Base-by-base conservation (phyloP, 92 coral and sea anemone species). In the Muricea muricata region DNA sequence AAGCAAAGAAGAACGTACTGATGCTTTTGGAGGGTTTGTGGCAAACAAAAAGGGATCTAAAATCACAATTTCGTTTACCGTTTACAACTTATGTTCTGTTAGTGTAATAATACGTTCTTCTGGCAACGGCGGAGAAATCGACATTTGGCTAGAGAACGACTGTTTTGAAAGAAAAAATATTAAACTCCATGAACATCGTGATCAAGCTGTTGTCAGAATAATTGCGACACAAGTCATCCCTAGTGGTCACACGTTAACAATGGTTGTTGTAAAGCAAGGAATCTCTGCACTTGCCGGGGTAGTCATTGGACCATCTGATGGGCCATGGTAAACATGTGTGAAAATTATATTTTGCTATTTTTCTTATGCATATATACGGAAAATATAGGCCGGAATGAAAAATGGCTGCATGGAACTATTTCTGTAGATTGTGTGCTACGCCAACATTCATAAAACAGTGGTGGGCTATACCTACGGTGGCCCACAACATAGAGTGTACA, bases 231-330 rank as follows among this genome's bases (percentile, higher is more conserved):
- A 85, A 33, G 86, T 89, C 20, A 18, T 46, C 29, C 86, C 88
- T 21, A 91, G 94, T 6, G 33, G 50, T 56, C 94, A 86, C 35
- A 73, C 71, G 3, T 47, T 91, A 52, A 89, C 84, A 9, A 81
- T 89, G 31, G 57, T 75, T 63, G 81, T 80, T 35, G 81, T 89
- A 45, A 60, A 84, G 68, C 9, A 80, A 15, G 94, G 94, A 34
- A 58, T 67, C 66, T 75, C 86, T n/a, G 33, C 87, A 17, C 65
- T 88, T 18, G 85, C 87, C 65, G 94, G 94, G 45, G 17, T 85
- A 57, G 71, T 91, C 9, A 68, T 91, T 29, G 94, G 94, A 45
- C 94, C 94, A 20, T 79, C 92, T 37, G 94, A 88, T 32, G 75
- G 75, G 31, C 75, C 75, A 32, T 68, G 45, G 23, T 68, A 34